These are phyloP conservation scores for Phaethon lepturus DNA, from an alignment of 2,113 vertebrate species.

Conservation along the genomic window DNA sequence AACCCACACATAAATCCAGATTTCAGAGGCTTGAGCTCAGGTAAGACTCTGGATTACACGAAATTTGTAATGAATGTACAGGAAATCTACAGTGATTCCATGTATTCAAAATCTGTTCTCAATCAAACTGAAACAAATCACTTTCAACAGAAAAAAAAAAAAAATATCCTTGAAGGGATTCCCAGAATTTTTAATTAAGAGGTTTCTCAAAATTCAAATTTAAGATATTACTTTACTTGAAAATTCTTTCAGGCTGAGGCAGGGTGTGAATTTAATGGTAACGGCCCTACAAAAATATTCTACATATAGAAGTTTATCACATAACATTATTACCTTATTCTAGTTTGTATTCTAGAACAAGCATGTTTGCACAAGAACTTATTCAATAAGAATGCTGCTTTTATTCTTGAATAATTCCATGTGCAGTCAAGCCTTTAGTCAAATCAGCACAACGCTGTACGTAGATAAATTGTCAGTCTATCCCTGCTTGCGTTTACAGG, in stretches of 20 bases:
- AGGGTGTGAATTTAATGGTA: neutral
- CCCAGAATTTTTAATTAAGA: neutral
- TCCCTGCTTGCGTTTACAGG: neutral
- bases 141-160: neutral
- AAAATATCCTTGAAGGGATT: neutral
- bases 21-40: neutral
- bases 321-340: neutral
- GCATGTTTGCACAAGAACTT: neutral
- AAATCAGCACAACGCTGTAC: slow-evolving; percentile 18
- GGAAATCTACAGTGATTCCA: neutral
- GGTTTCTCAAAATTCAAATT: neutral
- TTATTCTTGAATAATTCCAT: slow-evolving; percentile 36
- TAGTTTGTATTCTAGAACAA: slow-evolving; percentile 27
- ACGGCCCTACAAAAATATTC: neutral
- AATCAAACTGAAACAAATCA: neutral
- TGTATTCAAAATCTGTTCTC: neutral
- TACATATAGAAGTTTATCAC: neutral
- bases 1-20: neutral
- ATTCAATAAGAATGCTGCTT: slow-evolving; percentile 12
- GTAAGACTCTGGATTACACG: neutral
- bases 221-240: neutral
- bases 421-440: slow-evolving; percentile 14
- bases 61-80: neutral
- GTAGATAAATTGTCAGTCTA: neutral
- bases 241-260: neutral